Percentiles rank a stretch among this genome's conserved stretches.
These are phyloP conservation scores for Centropyge bicolor DNA, from an alignment of 2,797 vertebrate species.

Conservation along the genomic window DNA sequence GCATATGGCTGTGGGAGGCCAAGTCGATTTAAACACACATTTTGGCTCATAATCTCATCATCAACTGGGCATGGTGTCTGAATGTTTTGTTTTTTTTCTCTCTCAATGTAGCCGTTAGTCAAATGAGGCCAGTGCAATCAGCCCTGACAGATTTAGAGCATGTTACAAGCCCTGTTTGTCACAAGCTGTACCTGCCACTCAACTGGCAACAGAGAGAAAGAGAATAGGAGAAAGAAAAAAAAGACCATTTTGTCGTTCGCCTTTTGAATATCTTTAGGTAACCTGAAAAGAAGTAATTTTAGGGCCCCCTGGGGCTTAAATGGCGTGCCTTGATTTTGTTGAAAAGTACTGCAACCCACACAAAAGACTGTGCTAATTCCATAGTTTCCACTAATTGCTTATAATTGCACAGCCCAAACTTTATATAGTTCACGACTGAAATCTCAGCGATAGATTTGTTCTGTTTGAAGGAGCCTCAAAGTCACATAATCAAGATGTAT, in stretches of 20 bases:
- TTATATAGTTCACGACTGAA: conserved; percentile 39
- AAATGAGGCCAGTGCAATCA: conserved; percentile 84
- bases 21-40: conserved; percentile 71
- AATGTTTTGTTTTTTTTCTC: conserved; percentile 46
- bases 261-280: conserved; percentile 78
- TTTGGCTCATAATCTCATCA: conserved; percentile 73
- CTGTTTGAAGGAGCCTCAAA: conserved; percentile 18
- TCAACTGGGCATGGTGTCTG: conserved; percentile 69
- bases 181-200: conserved; percentile 83
- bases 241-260: conserved; percentile 68
- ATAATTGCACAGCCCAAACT: conserved; percentile 57
- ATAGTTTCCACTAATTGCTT: conserved; percentile 71
- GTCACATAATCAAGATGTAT: conserved; percentile 22
- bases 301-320: conserved; percentile 60
- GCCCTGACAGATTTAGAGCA: conserved; percentile 85
- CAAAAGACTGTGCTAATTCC: conserved; percentile 54
- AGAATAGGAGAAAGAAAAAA: conserved; percentile 58
- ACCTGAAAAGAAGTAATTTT: conserved; percentile 75
- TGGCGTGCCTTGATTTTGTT: conserved; percentile 60
- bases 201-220: conserved; percentile 61
- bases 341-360: conserved; percentile 61
- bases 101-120: conserved; percentile 70
- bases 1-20: conserved; percentile 55
- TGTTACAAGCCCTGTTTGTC: conserved; percentile 80
- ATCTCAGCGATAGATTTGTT: conserved; percentile 42